Percentiles rank a stretch among this genome's conserved stretches.
Conservation (phyloP, 2,888 invertebrate genomes). For the Seira musarum region DNA sequence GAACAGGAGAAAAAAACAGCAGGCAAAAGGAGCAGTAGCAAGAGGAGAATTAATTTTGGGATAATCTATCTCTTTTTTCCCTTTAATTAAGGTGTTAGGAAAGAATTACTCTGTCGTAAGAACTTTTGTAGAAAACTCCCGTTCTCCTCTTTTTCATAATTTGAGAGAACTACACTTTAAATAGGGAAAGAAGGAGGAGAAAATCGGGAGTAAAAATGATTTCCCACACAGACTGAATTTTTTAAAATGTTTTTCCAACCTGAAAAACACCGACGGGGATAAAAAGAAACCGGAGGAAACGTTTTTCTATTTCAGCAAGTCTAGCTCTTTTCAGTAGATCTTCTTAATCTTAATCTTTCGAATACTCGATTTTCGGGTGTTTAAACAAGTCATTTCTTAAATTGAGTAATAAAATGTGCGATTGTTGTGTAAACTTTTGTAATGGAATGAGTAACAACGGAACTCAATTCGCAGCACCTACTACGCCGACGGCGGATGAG, state of each 20-base stretch:
- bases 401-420: background rate
- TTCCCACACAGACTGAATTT: background rate
- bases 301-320: background rate
- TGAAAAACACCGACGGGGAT: slow-evolving; percentile 4
- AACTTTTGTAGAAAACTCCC: too few relatives aligned
- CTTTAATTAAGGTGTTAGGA: background rate
- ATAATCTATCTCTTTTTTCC: background rate
- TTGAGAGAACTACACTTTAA: background rate
- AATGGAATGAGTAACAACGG: background rate
- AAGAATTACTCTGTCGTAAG: too few relatives aligned
- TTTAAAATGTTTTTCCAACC: background rate
- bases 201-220: background rate
- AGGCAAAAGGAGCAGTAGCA: slow-evolving; percentile 18
- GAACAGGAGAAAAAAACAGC: slow-evolving; percentile 8
- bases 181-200: background rate
- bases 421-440: slow-evolving; percentile 3
- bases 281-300: background rate
- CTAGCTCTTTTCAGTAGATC: background rate
- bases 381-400: too few relatives aligned
- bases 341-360: too few relatives aligned
- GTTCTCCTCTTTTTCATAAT: background rate
- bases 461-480: too few relatives aligned
- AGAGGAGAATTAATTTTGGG: background rate
- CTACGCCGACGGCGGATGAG: too few relatives aligned
- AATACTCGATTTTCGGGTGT: too few relatives aligned